Conservation (phyloP, 1,140 invertebrate species). For the Procambarus clarkii region DNA sequence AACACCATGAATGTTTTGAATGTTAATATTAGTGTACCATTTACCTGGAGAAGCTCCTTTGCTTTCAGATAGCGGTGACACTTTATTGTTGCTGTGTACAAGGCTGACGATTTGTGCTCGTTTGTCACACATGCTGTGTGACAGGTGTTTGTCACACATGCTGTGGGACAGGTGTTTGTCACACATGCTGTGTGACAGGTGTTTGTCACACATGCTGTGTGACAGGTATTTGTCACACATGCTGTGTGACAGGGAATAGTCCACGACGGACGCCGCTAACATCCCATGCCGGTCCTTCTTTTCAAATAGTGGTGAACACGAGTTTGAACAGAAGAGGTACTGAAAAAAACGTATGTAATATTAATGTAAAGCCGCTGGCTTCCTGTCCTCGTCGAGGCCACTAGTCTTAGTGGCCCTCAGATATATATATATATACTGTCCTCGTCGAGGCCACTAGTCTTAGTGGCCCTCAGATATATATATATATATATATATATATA, state of each 20-base stretch:
- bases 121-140: not conserved
- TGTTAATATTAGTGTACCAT: no score
- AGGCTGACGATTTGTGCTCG: not conserved
- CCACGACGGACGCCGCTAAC: not conserved
- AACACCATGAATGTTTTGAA: no score
- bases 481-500: no score
- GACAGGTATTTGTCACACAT: not conserved
- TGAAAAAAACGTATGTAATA: not conserved
- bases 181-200: not conserved
- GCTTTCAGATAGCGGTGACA: not conserved
- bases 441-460: no score
- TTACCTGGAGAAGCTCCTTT: not conserved
- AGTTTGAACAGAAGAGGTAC: not conserved
- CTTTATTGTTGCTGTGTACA: not conserved
- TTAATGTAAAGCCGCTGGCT: no score
- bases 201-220: not conserved
- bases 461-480: no score
- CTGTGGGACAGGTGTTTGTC: not conserved
- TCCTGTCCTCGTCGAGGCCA: no score
- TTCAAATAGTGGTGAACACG: not conserved
- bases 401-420: no score
- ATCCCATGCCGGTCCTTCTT: not conserved
- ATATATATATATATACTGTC: no score
- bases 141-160: not conserved
- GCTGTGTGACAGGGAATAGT: not conserved